Base-by-base conservation (phyloP, 2,797 vertebrate genomes). In the Arrhamphus sclerolepis region DNA sequence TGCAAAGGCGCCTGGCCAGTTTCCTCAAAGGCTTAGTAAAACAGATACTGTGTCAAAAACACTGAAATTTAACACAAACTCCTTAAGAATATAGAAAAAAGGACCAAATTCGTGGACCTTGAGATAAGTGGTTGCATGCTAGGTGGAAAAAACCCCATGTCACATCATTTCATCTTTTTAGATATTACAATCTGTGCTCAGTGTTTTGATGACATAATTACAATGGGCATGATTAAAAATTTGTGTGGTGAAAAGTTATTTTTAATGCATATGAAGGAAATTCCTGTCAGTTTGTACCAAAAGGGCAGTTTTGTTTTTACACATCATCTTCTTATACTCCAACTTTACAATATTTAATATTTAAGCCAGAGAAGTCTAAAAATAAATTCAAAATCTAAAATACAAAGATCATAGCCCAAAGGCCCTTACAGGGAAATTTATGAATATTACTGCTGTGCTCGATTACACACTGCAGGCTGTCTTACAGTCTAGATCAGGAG, bases 401-500 rank as follows among this genome's bases (percentile, higher is more conserved):
- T 16, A 41, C 54, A 69, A 53, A 18, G 40, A n/a, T 3, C 8
- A 26, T 10, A 41, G n/a, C 39, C 17, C 24, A 52, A 2, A 52
- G 19, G 39, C 39, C 38, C 7, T 40, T n/a, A 18, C 0, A 1
- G 17, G 28, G 13, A 54, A 52, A 21, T 28, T 38, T 13, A 13
- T 34, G n/a, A 34, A 34, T 34, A 13, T 26, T 18, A 26, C 14
- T 42, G 29, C 41, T 18, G 3, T 55, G 24, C 31, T 48, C 22
- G 17, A 1, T 60, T 42, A 38, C 13, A 56, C 17, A 48, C 22
- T 34, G 40, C 21, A 54, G 48, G 40, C 47, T 7, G 0, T 10
- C 34, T 51, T 44, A 56, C 54, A 59, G 18, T 49, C 6, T 34
- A 26, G 22, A 62, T 62, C 48, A 19, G 40, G 22, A 61, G 19